phyloP scores from a whole-genome alignment of 2,888 invertebrate genomes.

The Pandemis heparana region DNA sequence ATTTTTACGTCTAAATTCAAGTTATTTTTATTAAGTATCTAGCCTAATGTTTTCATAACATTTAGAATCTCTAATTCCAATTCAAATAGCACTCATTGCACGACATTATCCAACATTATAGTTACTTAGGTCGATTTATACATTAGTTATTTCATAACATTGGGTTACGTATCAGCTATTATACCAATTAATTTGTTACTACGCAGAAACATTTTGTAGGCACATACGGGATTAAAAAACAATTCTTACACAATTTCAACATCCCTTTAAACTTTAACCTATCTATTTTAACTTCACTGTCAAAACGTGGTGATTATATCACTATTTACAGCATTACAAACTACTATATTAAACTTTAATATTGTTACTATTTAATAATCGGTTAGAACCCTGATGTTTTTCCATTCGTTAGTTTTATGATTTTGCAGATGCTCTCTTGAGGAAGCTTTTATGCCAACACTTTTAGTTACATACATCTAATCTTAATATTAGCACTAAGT shows the following conservation, averaged over 20 bases:
- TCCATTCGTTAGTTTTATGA: constrained; percentile 38
- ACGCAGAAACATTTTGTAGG: constrained; percentile 50
- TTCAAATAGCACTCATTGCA: constrained; percentile 22
- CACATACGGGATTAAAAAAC: constrained; percentile 54
- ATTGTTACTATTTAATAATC: constrained; percentile 46
- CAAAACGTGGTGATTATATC: constrained; percentile 45
- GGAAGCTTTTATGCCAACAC: constrained; percentile 17
- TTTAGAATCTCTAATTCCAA: constrained; percentile 7
- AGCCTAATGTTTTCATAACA: not conserved
- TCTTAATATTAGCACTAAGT: constrained; percentile 30
- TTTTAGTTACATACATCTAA: constrained; percentile 17
- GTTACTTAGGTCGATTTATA: constrained; percentile 10
- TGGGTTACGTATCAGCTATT: constrained; percentile 12
- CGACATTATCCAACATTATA: constrained; percentile 7
- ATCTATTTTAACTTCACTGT: constrained; percentile 41
- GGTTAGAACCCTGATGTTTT: constrained; percentile 41
- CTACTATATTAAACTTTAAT: constrained; percentile 21
- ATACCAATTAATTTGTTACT: constrained; percentile 33
- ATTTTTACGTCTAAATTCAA: not conserved
- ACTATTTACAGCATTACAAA: constrained; percentile 37
- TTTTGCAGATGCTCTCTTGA: constrained; percentile 7
- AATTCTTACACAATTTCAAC: constrained; percentile 42
- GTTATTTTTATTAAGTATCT: not conserved
- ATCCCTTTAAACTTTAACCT: constrained; percentile 33
- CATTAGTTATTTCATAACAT: constrained; percentile 8